Evolutionary conservation across 2,888 invertebrate genomes (phyloP).

Genomic region (Cenopis cana): DNA sequence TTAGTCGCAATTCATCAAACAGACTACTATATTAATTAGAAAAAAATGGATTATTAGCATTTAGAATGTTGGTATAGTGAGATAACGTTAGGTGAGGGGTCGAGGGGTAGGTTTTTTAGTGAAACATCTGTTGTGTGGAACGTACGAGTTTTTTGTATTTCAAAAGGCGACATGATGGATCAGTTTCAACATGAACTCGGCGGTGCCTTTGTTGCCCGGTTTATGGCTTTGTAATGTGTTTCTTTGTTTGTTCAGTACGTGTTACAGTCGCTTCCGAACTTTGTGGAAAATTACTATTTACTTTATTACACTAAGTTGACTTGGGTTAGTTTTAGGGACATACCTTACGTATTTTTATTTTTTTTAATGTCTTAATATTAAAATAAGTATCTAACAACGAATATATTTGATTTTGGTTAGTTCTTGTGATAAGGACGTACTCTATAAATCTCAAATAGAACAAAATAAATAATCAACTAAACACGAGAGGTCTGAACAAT

Average conservation of each 20-base stretch:
- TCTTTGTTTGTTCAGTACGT: slow-evolving; percentile 82
- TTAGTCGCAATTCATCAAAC: slow-evolving; percentile 34
- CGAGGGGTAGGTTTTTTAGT: slow-evolving; percentile 77
- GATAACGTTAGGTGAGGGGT: slow-evolving; percentile 68
- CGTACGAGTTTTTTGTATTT: slow-evolving; percentile 82
- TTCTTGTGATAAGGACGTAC: no score
- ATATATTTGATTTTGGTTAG: neutral
- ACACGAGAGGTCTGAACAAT: neutral
- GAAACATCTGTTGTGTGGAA: slow-evolving; percentile 83
- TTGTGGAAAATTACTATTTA: slow-evolving; percentile 58
- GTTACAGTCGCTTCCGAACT: slow-evolving; percentile 73
- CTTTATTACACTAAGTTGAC: slow-evolving; percentile 47
- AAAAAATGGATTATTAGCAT: slow-evolving; percentile 75
- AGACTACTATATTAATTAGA: slow-evolving; percentile 34
- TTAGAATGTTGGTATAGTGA: slow-evolving; percentile 75
- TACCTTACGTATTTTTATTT: neutral
- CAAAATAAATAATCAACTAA: no score
- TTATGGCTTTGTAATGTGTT: slow-evolving; percentile 84
- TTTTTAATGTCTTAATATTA: neutral
- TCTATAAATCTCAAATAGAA: no score
- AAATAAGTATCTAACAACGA: neutral
- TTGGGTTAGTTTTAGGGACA: slow-evolving; percentile 6
- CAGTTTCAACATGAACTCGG: slow-evolving; percentile 84
- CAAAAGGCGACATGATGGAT: slow-evolving; percentile 85
- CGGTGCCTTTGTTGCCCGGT: slow-evolving; percentile 82